These are phyloP conservation scores for Eucidaris tribuloides DNA, from an alignment of 35 echinoderm and acorn worm species.

Conservation along the genomic window DNA sequence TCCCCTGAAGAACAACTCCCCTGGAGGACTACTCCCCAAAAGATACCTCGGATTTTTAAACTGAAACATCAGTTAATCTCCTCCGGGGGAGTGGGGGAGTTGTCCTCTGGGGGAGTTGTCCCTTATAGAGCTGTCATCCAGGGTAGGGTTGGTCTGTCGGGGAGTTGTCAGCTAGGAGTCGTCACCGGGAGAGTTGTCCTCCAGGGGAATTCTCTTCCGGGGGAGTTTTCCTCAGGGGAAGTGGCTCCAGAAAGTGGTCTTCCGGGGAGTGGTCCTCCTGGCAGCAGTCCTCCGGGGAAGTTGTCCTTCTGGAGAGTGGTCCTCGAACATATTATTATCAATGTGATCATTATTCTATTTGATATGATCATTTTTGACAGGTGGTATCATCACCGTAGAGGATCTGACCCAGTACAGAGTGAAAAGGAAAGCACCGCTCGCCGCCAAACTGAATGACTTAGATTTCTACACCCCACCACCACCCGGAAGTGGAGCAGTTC, in stretches of 20 bases:
- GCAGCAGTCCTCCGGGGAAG: not conserved
- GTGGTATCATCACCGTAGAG: constrained; percentile 35
- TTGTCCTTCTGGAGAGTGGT: not conserved
- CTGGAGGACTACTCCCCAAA: no score
- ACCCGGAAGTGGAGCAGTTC: constrained; percentile 31
- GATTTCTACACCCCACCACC: constrained; percentile 8
- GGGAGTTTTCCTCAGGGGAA: no score
- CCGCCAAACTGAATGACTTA: constrained; percentile 3
- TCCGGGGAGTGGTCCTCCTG: not conserved
- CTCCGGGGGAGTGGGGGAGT: no score
- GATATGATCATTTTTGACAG: not conserved
- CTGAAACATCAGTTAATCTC: no score
- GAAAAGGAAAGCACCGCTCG: not conserved
- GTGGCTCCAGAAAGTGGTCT: not conserved
- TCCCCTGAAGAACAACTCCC: no score
- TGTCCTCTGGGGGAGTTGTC: no score
- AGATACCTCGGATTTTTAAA: no score
- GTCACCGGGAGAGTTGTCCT: no score
- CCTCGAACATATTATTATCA: not conserved
- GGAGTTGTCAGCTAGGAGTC: no score
- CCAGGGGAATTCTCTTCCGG: no score
- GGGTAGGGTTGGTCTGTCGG: no score
- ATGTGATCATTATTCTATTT: not conserved
- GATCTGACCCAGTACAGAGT: constrained; percentile 18
- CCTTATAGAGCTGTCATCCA: no score